Conservation (phyloP, 2,888 invertebrate species). For the Seira musarum region DNA sequence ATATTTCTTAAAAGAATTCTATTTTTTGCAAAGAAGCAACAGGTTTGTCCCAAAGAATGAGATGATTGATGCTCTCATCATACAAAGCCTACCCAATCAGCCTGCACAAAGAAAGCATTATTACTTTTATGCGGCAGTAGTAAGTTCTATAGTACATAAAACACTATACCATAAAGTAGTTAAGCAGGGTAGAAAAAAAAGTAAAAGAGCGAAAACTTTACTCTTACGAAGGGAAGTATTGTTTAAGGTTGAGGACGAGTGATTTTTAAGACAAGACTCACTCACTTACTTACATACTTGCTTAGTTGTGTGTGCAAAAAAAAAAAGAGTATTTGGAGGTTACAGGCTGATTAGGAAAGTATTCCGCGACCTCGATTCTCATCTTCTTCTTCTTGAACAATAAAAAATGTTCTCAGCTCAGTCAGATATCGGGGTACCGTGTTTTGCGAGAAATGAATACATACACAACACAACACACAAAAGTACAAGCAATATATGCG, state of each 20-base stretch:
- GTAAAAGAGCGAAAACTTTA: no score
- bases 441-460: no score
- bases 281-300: conserved; percentile 56
- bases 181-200: no score
- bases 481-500: not conserved
- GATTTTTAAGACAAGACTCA: conserved; percentile 61
- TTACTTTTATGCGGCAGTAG: no score
- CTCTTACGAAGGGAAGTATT: conserved; percentile 6
- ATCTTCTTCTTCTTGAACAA: conserved; percentile 20
- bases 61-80: no score
- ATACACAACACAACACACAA: not conserved
- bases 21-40: conserved; percentile 2
- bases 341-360: conserved; percentile 67
- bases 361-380: conserved; percentile 68
- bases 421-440: no score
- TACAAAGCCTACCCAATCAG: no score
- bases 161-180: no score
- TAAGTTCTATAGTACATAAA: no score
- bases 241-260: conserved; percentile 67
- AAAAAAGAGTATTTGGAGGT: conserved; percentile 40
- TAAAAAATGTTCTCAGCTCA: no score
- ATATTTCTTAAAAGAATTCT: no score
- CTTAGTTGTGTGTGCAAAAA: conserved; percentile 60
- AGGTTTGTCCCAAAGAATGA: not conserved
- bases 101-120: no score